These are phyloP conservation scores for Napeogenes inachia DNA, from an alignment of 2,888 invertebrate species.

Conservation along the genomic window DNA sequence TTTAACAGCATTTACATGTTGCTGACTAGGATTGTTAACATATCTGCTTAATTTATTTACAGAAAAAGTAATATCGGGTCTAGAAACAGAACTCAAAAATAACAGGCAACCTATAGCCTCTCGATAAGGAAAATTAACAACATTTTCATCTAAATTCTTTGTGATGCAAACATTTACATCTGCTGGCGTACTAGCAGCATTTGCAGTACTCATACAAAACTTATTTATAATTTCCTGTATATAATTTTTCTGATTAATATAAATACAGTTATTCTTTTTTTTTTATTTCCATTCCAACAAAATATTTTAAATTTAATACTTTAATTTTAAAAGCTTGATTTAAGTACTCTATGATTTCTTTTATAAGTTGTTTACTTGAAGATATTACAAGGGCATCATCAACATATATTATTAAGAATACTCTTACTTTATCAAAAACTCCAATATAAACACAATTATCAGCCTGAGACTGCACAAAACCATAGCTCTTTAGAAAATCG, in stretches of 20 bases:
- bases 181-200: constrained; percentile 20
- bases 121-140: constrained; percentile 27
- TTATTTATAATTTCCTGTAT: constrained; percentile 32
- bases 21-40: constrained; percentile 25
- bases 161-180: constrained; percentile 25
- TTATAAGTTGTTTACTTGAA: constrained; percentile 16
- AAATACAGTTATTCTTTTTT: constrained; percentile 24
- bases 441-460: constrained; percentile 35
- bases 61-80: constrained; percentile 28
- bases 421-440: constrained; percentile 28
- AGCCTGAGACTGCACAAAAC: constrained; percentile 31
- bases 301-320: constrained; percentile 28
- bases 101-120: constrained; percentile 32
- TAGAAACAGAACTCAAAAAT: constrained; percentile 30
- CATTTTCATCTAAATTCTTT: constrained; percentile 19
- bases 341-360: constrained; percentile 25
- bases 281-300: constrained; percentile 34
- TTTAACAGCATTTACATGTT: constrained; percentile 34
- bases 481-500: constrained; percentile 29
- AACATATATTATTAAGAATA: constrained; percentile 36
- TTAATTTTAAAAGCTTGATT: constrained; percentile 34
- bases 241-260: constrained; percentile 30
- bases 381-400: constrained; percentile 36
- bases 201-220: constrained; percentile 32
- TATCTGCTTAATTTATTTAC: constrained; percentile 32